Base-by-base conservation (phyloP, 2,888 invertebrate species). In the Polymixis lichenea region DNA sequence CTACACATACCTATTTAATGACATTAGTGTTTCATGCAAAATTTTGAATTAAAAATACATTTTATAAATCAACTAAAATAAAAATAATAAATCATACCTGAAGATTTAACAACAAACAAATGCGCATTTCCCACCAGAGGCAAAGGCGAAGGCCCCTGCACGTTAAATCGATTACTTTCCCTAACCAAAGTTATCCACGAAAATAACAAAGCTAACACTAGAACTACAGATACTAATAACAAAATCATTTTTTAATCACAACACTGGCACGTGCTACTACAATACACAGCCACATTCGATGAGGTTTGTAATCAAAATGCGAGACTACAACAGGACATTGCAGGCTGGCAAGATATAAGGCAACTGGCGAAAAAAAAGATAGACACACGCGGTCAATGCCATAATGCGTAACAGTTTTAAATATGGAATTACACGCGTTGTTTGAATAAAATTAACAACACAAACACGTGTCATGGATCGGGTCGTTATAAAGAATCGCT, bases 81-180 rank as follows among this genome's bases (percentile, higher is more conserved):
- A 38, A 38, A 51, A n/a, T 0, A 55, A 38, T 8, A 28, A 46
- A 74, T 68, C 85, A 82, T 89, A 95, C 95, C 91, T 80, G 95
- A 88, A n/a, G 97, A 94, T 71, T 90, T 88, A 75, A 93, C 95
- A n/a, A 95, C 88, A 78, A 97, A 93, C 38, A 96, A 90, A 77
- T 95, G 91, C 0, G 93, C 97, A 91, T 97, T 97, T 0, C 97
- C 97, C 17, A 97, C 65, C 4, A 97, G 19, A 0, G 97, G 97
- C 56, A 95, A 82, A 0, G 93, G 91, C 0, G 80, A 65, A 0
- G 97, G 96, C 13, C 95, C 95, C 4, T 85, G 85, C 17, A 94
- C 58, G 66, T 93, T 92, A 43, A 82, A 88, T 9, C 74, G 87
- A 9, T 80, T 88, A 19, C 83, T 87, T 65, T 91, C 89, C 28